Conservation (phyloP, 2,113 vertebrate genomes). For the Xiphorhynchus elegans region DNA sequence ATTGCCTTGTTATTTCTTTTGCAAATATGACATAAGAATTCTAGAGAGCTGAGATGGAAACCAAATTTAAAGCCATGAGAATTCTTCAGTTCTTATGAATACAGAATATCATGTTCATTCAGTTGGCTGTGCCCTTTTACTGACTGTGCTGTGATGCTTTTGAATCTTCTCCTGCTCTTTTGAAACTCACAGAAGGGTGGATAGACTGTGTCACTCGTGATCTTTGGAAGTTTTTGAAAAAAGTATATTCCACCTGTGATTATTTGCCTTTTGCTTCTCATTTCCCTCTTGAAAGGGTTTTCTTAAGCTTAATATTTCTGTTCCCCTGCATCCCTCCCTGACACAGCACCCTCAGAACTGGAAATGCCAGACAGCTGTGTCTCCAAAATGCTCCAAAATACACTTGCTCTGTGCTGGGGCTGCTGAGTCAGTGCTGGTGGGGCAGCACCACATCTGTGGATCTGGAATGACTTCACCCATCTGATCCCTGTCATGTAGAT, state of each 20-base stretch:
- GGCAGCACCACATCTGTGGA: not conserved
- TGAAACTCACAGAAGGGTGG: not conserved
- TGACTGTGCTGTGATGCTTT: not conserved
- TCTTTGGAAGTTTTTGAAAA: not conserved
- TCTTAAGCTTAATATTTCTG: not conserved
- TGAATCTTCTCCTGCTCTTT: not conserved
- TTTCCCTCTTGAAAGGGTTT: not conserved
- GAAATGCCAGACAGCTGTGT: not conserved
- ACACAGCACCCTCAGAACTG: not conserved
- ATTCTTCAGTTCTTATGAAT: constrained; percentile 63
- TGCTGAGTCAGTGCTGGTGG: not conserved
- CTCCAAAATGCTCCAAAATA: not conserved
- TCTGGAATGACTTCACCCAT: not conserved
- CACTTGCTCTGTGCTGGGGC: not conserved
- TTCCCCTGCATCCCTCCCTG: not conserved
- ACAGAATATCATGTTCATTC: constrained; percentile 42
- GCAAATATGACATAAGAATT: constrained; percentile 68
- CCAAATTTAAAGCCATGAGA: constrained; percentile 58
- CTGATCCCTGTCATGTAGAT: not conserved
- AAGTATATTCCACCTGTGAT: not conserved
- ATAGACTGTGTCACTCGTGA: not conserved
- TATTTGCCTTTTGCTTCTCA: not conserved
- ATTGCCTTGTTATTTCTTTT: constrained; percentile 71
- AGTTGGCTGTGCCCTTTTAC: not conserved
- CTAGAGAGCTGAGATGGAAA: constrained; percentile 68